These are phyloP conservation scores for Cryptocheilus praepositus DNA, from an alignment of 2,888 invertebrate species.

Conservation along the genomic window DNA sequence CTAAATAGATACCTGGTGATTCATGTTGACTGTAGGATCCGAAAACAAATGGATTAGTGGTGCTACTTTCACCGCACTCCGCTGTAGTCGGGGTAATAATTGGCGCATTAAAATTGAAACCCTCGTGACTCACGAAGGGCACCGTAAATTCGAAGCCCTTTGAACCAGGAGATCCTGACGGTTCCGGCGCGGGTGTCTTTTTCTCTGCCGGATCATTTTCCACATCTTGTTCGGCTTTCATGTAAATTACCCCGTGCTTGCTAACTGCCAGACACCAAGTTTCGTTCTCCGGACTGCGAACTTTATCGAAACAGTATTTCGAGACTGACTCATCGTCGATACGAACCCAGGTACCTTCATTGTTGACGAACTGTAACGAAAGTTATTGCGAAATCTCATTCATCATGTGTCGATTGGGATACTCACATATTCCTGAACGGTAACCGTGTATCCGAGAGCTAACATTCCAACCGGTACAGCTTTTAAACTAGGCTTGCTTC, in stretches of 20 bases:
- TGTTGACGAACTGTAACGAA: constrained; percentile 75
- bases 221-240: constrained; percentile 77
- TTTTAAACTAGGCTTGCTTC: constrained; percentile 81
- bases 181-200: constrained; percentile 54
- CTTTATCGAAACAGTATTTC: constrained; percentile 81
- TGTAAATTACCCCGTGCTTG: constrained; percentile 80
- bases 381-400: background rate
- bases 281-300: constrained; percentile 76
- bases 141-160: constrained; percentile 80
- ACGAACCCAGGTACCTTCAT: constrained; percentile 82
- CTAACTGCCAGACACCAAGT: constrained; percentile 84
- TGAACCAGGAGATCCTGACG: constrained; percentile 66
- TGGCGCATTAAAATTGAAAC: constrained; percentile 65
- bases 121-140: constrained; percentile 64
- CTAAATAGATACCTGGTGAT: constrained; percentile 56
- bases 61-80: constrained; percentile 61
- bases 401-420: background rate
- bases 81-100: constrained; percentile 57
- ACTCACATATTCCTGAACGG: constrained; percentile 80
- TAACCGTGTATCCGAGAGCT: constrained; percentile 81
- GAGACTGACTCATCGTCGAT: constrained; percentile 79
- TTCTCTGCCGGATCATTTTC: constrained; percentile 64
- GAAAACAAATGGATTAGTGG: constrained; percentile 74
- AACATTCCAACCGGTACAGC: constrained; percentile 84
- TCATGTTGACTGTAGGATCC: constrained; percentile 69